Base-by-base conservation (phyloP, 1,140 invertebrate genomes). In the Homarus americanus region DNA sequence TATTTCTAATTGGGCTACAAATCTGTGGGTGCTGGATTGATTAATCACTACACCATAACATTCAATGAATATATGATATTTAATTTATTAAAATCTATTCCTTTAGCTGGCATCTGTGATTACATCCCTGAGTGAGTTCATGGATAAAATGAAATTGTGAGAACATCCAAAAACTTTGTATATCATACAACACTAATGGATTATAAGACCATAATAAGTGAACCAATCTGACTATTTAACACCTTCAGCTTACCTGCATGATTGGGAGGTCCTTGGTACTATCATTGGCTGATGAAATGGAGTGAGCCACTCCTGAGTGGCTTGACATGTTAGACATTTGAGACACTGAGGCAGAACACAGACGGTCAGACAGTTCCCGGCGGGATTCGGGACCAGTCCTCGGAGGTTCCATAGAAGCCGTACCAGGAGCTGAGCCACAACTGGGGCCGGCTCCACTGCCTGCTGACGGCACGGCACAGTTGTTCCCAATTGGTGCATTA, bases 251-350 rank as follows among this genome's bases (percentile, higher is more conserved):
- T 80, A 75, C 88, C 63, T 76, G 84, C 1, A 41, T 72, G n/a
- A 66, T 44, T 24, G 78, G 76, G 9, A 85, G 36, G 17, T 92
- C 92, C 53, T 87, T 91, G 24, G 91, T 38, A 66, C 90, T 92
- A 32, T 69, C 79, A 79, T 91, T 86, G 49, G 41, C 85, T 41
- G 90, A 91, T 34, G 91, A 87, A 40, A 12, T 80, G 32, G 91
- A 87, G 49, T 87, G 91, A 12, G 58, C 63, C 24, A 87, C 82
- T 24, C 92, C 90, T 12, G 91, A 92, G 5, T 90, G 87, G 15
- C 92, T 93, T 7, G 88, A 78, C 63, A 91, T 49, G n/a, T 90
- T 92, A 1, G 88, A 92, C 15, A 80, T 78, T 24, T 93, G 93
- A 41, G 92, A 92, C 36, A 88, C 38, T 9, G 87, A 90, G 3